Conservation (phyloP, 2,888 invertebrate genomes). For the Laothoe populi region DNA sequence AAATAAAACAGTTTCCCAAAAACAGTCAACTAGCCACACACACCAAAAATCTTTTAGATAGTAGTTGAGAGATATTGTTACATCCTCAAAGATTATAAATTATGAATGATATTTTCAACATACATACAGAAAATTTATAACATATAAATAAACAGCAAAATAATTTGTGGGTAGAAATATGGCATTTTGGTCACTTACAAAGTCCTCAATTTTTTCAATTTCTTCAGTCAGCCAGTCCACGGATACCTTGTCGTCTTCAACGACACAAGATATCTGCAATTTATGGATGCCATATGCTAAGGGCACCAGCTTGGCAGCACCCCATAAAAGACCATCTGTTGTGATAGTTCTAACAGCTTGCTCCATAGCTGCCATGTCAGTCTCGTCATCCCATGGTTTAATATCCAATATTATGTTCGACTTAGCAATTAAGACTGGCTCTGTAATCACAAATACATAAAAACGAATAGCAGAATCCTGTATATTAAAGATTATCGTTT, state of each 20-base stretch:
- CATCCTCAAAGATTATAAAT: no score
- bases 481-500: no score
- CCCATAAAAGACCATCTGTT: slow-evolving; percentile 96
- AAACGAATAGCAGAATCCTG: no score
- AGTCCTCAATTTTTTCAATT: slow-evolving; percentile 93
- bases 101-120: no score
- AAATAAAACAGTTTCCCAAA: no score
- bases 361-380: slow-evolving; percentile 95
- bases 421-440: slow-evolving; percentile 95
- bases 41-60: no score
- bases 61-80: no score
- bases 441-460: slow-evolving; percentile 67
- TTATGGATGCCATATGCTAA: slow-evolving; percentile 97
- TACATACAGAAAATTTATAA: no score
- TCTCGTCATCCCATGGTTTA: slow-evolving; percentile 97
- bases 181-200: slow-evolving; percentile 79
- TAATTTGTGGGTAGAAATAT: background rate
- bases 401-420: slow-evolving; percentile 97
- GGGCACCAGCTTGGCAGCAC: slow-evolving; percentile 95
- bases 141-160: no score
- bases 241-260: slow-evolving; percentile 98
- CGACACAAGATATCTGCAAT: slow-evolving; percentile 95
- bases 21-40: no score
- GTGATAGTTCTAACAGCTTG: slow-evolving; percentile 89
- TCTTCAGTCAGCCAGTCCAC: slow-evolving; percentile 94